Evolutionary conservation across 2,113 vertebrate genomes (phyloP), one percentile per base, ranked within the genome.

Genomic region (Phylloscopus trochiloides): DNA sequence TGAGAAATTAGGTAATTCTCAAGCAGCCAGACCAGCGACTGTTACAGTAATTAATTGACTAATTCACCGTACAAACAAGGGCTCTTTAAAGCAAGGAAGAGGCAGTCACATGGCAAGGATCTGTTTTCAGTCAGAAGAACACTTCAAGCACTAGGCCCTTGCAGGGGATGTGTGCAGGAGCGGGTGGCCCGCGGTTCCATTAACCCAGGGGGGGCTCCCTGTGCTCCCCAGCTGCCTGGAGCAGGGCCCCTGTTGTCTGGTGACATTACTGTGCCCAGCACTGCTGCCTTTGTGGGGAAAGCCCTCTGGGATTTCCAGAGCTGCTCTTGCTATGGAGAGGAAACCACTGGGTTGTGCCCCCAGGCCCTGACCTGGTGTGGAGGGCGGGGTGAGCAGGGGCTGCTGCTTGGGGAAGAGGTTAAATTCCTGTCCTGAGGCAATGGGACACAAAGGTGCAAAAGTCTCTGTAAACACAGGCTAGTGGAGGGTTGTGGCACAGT

Each of bases 21-120:
- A 90, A 94, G 78, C 94, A 91, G 90, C 93, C 95, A 96, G 96
- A 97, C 77, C 47, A 98, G 92, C 3, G 54, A 91, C 97, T 98
- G 96, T 98, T 97, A 97, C 92, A 96, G 93, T 98, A 97, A 98
- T 98, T 98, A 98, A 98, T 98, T 97, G 97, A 80, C 97, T 96
- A 96, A 97, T 98, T 98, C 96, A 94, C 65, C 91, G 16, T 95
- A 94, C 94, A 96, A 97, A 97, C 94, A 97, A 97, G 97, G 95
- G 94, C 87, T 95, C 86, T 97, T 97, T 97, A 98, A 98, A 96
- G 72, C 74, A 26, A 95, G 92, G 97, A 97, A 91, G 93, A 95
- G 94, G 70, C 32, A 29, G 83, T 94, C 97, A 94, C 94, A 70
- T 96, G 97, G 96, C 62, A 24, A 20, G 59, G 96, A 96, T 97